Conservation (phyloP, 2,113 vertebrate species). For the Hyperopisus bebe region DNA sequence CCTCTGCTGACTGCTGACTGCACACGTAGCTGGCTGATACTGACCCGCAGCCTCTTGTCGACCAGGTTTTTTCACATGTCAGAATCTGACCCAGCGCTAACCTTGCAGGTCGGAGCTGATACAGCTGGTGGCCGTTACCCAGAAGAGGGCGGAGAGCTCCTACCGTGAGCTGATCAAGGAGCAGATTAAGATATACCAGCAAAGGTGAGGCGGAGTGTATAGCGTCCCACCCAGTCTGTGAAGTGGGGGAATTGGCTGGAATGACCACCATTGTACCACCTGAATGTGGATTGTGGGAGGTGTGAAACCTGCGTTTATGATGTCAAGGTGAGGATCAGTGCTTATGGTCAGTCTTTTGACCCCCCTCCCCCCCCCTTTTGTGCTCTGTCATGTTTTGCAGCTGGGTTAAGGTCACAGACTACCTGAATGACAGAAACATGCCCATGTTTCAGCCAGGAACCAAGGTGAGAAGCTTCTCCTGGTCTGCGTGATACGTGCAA, state of each 20-base stretch:
- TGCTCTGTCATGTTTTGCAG: constrained; percentile 44
- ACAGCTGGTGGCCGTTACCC: constrained; percentile 90
- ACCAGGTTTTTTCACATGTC: not conserved
- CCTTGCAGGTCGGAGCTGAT: constrained; percentile 83
- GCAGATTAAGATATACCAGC: constrained; percentile 87
- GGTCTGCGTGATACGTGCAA: not conserved
- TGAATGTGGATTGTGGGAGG: not conserved
- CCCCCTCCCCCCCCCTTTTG: not conserved
- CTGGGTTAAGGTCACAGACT: constrained; percentile 87
- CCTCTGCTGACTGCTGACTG: not conserved
- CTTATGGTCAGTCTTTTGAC: not conserved
- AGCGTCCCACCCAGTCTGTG: not conserved
- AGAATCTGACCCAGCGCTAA: not conserved
- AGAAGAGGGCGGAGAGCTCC: constrained; percentile 77
- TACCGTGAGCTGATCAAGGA: constrained; percentile 88
- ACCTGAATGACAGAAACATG: constrained; percentile 76
- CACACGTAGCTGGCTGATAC: not conserved
- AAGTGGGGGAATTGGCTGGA: not conserved
- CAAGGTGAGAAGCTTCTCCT: constrained; percentile 66
- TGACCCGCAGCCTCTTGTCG: not conserved
- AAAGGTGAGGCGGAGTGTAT: constrained; percentile 64
- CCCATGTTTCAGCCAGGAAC: constrained; percentile 77
- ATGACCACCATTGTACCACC: not conserved
- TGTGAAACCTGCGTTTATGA: not conserved
- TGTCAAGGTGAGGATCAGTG: not conserved